Conservation (phyloP, 2,888 invertebrate species). For the Tipula vernalis region DNA sequence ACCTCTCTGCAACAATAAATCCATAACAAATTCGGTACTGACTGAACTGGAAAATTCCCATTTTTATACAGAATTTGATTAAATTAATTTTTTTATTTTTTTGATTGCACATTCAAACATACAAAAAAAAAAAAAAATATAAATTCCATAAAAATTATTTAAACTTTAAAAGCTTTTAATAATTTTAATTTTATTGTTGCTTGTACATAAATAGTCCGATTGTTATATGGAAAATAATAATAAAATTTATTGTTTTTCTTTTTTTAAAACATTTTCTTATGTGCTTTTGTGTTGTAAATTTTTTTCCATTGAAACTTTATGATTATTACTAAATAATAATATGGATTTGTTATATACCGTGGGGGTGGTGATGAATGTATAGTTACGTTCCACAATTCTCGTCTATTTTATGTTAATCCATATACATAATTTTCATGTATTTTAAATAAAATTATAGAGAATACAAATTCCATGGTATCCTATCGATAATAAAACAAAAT, state of each 20-base stretch:
- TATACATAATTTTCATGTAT: background rate
- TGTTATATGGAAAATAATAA: background rate
- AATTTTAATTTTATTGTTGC: slow-evolving; percentile 4
- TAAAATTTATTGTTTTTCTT: background rate
- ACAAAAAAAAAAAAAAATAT: background rate
- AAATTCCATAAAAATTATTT: background rate
- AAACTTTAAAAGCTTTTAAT: background rate
- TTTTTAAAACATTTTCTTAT: background rate
- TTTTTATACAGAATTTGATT: background rate
- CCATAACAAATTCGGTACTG: background rate
- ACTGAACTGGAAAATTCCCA: background rate
- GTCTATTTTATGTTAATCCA: background rate
- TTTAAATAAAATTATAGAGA: background rate
- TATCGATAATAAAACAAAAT: background rate
- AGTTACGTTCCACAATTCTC: background rate
- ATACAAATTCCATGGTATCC: background rate
- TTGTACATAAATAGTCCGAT: background rate
- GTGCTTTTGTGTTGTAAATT: background rate
- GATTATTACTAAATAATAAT: background rate
- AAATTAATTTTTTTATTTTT: background rate
- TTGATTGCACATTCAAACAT: background rate
- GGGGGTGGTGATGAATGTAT: background rate
- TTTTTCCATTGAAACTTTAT: background rate
- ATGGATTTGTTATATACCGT: background rate
- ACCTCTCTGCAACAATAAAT: no score